A percentile compares a stretch with the other conserved stretches of the same genome.
Conservation (phyloP, 2,888 invertebrate species). For the Syritta pipiens region DNA sequence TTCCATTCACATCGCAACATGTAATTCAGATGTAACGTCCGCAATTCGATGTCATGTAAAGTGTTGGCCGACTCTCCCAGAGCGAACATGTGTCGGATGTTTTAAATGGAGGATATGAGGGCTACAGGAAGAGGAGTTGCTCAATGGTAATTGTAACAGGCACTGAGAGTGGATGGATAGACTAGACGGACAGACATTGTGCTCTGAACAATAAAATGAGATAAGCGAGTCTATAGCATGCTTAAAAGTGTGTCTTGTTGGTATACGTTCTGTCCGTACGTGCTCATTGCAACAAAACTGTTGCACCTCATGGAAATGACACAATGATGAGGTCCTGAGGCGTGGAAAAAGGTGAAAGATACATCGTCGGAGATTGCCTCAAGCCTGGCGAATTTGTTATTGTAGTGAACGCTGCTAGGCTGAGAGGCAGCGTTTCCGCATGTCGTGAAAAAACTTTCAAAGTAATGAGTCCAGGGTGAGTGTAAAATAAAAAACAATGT, state of each 20-base stretch:
- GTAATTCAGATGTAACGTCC: slow-evolving; percentile 57
- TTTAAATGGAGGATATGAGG: slow-evolving; percentile 34
- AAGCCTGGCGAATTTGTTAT: too few species aligned
- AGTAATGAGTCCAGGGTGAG: too few species aligned
- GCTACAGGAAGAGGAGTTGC: slow-evolving; percentile 2
- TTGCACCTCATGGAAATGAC: too few species aligned
- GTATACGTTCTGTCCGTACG: too few species aligned
- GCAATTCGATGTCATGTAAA: slow-evolving; percentile 59
- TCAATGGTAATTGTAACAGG: slow-evolving; percentile 44
- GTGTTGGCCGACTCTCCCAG: slow-evolving; percentile 41
- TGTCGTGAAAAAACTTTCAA: too few species aligned
- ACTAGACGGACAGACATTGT: slow-evolving; percentile 45
- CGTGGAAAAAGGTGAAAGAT: too few species aligned
- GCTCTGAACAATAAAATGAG: slow-evolving; percentile 33
- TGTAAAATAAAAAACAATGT: too few species aligned
- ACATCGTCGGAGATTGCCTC: too few species aligned
- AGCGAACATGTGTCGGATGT: slow-evolving; percentile 60
- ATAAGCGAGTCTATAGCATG: slow-evolving; percentile 21
- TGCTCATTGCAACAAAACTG: too few species aligned
- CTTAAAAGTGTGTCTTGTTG: slow-evolving; percentile 6
- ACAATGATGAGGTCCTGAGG: too few species aligned
- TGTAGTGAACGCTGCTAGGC: too few species aligned
- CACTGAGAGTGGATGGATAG: slow-evolving; percentile 3
- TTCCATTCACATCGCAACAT: slow-evolving; percentile 53
- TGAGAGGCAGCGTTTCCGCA: too few species aligned